A percentile compares a stretch with the other conserved stretches of the same genome.
These are phyloP conservation scores for Camelus bactrianus DNA, from an alignment of 2,113 vertebrate genomes.

Conservation along the genomic window DNA sequence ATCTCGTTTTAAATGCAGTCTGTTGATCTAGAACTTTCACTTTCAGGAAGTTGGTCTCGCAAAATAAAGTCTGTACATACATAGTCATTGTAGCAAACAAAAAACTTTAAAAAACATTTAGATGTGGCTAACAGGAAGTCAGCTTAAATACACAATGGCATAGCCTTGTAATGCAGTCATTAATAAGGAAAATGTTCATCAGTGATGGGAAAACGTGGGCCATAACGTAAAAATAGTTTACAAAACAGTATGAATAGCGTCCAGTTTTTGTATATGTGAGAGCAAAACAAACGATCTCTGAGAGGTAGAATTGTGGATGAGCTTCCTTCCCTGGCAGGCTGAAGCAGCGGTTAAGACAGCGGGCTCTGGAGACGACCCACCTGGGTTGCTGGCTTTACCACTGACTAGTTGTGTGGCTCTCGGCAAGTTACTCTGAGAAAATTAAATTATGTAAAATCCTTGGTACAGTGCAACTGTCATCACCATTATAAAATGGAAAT, in stretches of 20 bases:
- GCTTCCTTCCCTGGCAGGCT: neutral
- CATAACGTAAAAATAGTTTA: neutral
- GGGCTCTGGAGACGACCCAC: neutral
- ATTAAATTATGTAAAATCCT: constrained; percentile 9
- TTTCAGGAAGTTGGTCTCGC: neutral
- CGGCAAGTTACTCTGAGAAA: neutral
- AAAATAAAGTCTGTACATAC: neutral
- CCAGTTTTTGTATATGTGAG: neutral
- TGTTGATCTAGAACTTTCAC: neutral
- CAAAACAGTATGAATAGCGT: neutral
- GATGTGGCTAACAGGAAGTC: neutral
- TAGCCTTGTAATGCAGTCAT: neutral
- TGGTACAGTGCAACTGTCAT: neutral
- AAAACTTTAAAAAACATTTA: neutral
- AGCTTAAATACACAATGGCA: neutral
- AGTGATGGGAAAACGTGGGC: neutral
- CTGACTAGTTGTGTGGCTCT: neutral
- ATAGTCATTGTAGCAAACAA: neutral
- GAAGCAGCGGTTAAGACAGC: neutral
- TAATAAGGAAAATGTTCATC: neutral
- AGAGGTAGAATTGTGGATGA: neutral
- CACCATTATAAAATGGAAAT: neutral
- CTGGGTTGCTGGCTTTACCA: neutral
- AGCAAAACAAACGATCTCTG: neutral
- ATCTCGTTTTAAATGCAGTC: neutral